These are phyloP conservation scores for Chrysotoxum bicinctum DNA, from an alignment of 2,888 invertebrate genomes.

Conservation along the genomic window DNA sequence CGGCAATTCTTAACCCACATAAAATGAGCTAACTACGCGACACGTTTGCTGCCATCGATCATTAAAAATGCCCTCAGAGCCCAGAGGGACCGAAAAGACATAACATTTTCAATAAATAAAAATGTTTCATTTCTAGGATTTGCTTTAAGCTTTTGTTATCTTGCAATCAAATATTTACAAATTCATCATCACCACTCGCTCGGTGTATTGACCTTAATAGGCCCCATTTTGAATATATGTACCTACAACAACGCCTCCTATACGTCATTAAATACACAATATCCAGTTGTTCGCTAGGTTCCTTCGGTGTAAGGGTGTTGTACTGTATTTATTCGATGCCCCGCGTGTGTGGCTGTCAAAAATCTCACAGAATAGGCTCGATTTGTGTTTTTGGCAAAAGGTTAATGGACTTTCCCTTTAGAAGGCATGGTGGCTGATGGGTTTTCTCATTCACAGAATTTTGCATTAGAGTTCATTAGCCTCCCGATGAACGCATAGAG, in stretches of 20 bases:
- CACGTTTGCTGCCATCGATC: background rate
- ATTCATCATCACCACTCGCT: conserved; percentile 39
- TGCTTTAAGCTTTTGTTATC: conserved; percentile 33
- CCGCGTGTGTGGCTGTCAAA: conserved; percentile 46
- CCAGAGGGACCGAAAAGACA: conserved; percentile 1
- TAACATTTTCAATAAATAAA: conserved; percentile 16
- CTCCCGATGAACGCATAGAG: background rate
- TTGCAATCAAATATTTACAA: conserved; percentile 52
- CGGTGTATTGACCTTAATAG: conserved; percentile 53
- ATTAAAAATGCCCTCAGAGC: background rate
- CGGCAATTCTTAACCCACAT: conserved; percentile 33
- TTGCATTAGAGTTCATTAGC: conserved; percentile 27
- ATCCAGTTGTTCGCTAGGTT: background rate
- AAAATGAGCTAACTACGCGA: conserved; percentile 9
- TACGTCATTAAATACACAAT: background rate
- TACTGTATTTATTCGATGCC: background rate
- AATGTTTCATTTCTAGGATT: conserved; percentile 33
- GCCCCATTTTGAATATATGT: background rate
- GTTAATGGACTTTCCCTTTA: conserved; percentile 65
- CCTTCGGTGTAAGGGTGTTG: conserved; percentile 35
- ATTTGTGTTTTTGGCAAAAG: conserved; percentile 38
- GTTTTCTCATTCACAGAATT: conserved; percentile 21
- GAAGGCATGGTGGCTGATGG: background rate
- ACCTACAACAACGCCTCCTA: conserved; percentile 5
- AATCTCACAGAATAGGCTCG: conserved; percentile 25